Conservation (phyloP, 2,797 vertebrate species). For the Cichlasoma orientale region DNA sequence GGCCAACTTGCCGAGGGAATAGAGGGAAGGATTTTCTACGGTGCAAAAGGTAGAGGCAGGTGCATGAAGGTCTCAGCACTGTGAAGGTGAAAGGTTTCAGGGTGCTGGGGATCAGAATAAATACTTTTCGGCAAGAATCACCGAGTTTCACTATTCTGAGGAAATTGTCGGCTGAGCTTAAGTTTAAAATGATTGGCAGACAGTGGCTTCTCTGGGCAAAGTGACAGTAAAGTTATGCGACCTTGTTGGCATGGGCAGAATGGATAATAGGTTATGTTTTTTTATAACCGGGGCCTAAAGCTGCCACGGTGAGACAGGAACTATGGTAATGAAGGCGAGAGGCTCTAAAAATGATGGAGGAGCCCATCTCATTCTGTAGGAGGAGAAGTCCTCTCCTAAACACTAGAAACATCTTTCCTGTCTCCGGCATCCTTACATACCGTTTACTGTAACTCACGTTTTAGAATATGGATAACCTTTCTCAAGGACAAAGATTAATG, state of each 20-base stretch:
- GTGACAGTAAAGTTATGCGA: slow-evolving; percentile 36
- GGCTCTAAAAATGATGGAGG: slow-evolving; percentile 44
- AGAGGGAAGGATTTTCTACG: slow-evolving; percentile 48
- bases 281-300: slow-evolving; percentile 44
- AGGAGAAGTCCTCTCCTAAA: slow-evolving; percentile 48
- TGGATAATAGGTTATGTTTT: slow-evolving; percentile 41
- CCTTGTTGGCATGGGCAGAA: slow-evolving; percentile 28
- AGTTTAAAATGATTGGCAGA: slow-evolving; percentile 49
- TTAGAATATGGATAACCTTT: slow-evolving; percentile 45
- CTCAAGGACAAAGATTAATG: slow-evolving; percentile 56
- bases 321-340: slow-evolving; percentile 49
- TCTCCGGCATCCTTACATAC: slow-evolving; percentile 6
- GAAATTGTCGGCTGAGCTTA: slow-evolving; percentile 12
- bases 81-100: slow-evolving; percentile 48
- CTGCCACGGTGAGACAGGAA: slow-evolving; percentile 44
- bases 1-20: slow-evolving; percentile 63
- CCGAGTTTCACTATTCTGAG: slow-evolving; percentile 6
- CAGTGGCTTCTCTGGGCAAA: slow-evolving; percentile 25
- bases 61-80: slow-evolving; percentile 19
- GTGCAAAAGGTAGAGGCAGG: slow-evolving; percentile 16
- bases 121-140: slow-evolving; percentile 20
- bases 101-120: slow-evolving; percentile 31
- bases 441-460: slow-evolving; percentile 26
- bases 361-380: slow-evolving; percentile 40
- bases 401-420: slow-evolving; percentile 2